Conservation (phyloP, 2,888 invertebrate genomes). For the Eledone cirrhosa region DNA sequence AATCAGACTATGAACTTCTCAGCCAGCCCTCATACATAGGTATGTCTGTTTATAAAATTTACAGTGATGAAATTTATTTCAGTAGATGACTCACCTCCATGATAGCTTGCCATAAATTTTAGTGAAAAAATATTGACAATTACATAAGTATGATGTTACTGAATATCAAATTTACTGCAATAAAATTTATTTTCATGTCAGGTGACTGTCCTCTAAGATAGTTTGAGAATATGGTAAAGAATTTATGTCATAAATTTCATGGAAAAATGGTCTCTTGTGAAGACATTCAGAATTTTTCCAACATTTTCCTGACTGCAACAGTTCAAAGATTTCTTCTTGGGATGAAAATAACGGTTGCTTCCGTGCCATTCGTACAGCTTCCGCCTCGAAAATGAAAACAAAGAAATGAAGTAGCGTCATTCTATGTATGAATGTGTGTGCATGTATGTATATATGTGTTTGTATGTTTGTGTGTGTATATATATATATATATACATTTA, state of each 20-base stretch:
- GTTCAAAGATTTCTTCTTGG: slow-evolving; percentile 46
- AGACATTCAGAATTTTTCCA: slow-evolving; percentile 44
- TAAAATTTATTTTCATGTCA: too few relatives aligned
- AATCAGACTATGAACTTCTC: too few relatives aligned
- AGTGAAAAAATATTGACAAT: too few relatives aligned
- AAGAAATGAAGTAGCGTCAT: not conserved
- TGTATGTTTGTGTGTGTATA: too few relatives aligned
- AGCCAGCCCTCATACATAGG: too few relatives aligned
- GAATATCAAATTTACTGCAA: too few relatives aligned
- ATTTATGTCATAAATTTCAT: slow-evolving; percentile 43
- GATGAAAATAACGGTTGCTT: slow-evolving; percentile 44
- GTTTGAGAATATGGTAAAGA: slow-evolving; percentile 39
- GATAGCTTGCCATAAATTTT: too few relatives aligned
- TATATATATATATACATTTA: too few relatives aligned
- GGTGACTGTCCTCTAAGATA: not conserved
- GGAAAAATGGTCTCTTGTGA: slow-evolving; percentile 53
- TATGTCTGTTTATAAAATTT: too few relatives aligned
- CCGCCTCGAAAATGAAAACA: slow-evolving; percentile 46
- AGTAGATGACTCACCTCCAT: too few relatives aligned
- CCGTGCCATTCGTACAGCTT: slow-evolving; percentile 58
- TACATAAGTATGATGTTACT: too few relatives aligned
- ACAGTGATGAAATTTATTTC: too few relatives aligned
- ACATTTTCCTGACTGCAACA: slow-evolving; percentile 46
- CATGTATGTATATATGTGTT: not conserved
- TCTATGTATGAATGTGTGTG: not conserved